Base-by-base conservation (phyloP, 2,888 invertebrate species). In the Liopterus haemorrhoidalis region DNA sequence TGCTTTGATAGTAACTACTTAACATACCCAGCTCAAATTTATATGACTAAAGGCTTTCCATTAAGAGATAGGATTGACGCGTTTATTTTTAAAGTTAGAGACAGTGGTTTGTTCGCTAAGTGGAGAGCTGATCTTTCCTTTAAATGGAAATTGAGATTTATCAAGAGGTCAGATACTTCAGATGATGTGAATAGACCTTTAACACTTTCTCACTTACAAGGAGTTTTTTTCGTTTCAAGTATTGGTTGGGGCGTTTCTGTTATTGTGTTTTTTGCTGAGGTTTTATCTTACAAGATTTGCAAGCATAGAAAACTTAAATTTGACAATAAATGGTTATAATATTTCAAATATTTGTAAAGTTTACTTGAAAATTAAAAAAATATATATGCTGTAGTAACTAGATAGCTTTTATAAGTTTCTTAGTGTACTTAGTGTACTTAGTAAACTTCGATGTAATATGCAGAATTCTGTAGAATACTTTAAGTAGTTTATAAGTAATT, bases 1-100 rank as follows among this genome's bases (percentile, higher is more conserved):
- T 57, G 57, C 30, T 54, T 64, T 37, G 50, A 56, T 19, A 47
- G 57, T 3, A 55, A 57, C 12, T 55, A 63, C 1, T 22, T 38
- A 11, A 18, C 24, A 2, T 16, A 18, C 14, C 15, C 12, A 19
- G n/a, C 31, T 11, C 14, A 38, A 18, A 25, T 24, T 16, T 44
- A 38, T 12, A 38, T 45, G 44, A 38, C 38, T 1, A 39, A 45
- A 38, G 39, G 44, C 3, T 39, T 27, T 12, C 44, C 44, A 3
- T 5, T 39, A 9, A 38, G 14, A 16, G 19, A 45, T 12, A 5
- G 20, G 18, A 24, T 44, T 6, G n/a, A 44, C 14, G 39, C 20
- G 18, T 1, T 44, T 3, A 16, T 44, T 9, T 24, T 14, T 11
- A 11, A 22, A 21, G 22, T 41, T 4, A 19, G n/a, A 6, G 8